These are phyloP conservation scores for Potamarius usumacintae DNA, from an alignment of 2,113 vertebrate species.

Conservation along the genomic window DNA sequence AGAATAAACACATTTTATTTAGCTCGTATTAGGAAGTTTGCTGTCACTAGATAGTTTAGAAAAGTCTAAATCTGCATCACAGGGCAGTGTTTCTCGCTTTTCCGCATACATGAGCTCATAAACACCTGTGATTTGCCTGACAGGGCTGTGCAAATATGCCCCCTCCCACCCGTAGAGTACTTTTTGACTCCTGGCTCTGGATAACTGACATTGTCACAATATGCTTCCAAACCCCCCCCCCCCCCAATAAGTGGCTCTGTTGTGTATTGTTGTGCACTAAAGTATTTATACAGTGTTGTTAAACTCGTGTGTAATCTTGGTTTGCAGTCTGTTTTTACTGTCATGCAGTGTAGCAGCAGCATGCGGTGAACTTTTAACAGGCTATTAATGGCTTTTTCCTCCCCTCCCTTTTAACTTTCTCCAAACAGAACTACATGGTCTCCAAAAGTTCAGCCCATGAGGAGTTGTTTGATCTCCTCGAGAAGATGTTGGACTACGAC, in stretches of 20 bases:
- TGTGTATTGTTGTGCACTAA: too few species aligned
- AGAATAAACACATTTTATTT: neutral
- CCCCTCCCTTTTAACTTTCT: neutral
- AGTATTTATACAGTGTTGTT: too few species aligned
- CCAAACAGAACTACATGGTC: constrained; percentile 80
- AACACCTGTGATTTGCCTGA: too few species aligned
- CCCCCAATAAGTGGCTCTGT: too few species aligned
- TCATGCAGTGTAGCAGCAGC: neutral
- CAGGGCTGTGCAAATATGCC: too few species aligned
- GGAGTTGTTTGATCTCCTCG: constrained; percentile 86
- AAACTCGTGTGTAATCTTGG: too few species aligned
- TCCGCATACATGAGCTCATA: neutral
- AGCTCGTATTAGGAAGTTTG: neutral
- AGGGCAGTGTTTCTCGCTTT: neutral
- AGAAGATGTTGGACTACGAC: constrained; percentile 90
- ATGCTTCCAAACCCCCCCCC: too few species aligned
- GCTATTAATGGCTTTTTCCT: neutral
- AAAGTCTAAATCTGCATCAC: neutral
- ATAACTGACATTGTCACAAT: too few species aligned
- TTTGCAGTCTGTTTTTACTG: neutral
- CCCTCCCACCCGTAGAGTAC: too few species aligned
- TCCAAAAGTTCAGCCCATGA: constrained; percentile 78
- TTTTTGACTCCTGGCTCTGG: too few species aligned
- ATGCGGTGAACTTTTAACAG: neutral
- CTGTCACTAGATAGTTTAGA: neutral